Conservation (phyloP, 1,140 invertebrate species). For the Lucilia cuprina region DNA sequence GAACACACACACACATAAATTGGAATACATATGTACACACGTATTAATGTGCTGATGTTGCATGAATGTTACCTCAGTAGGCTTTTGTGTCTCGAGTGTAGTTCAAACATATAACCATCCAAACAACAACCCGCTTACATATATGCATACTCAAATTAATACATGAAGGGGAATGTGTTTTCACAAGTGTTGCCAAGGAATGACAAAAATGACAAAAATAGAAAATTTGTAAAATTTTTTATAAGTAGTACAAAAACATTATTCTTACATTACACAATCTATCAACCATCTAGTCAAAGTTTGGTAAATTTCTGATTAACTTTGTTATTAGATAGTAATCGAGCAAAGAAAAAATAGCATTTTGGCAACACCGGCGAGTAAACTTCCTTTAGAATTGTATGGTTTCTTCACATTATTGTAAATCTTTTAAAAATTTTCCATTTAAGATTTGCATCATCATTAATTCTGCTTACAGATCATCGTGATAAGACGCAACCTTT, state of each 20-base stretch:
- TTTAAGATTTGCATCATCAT: constrained; percentile 33
- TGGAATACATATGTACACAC: neutral
- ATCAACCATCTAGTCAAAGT: too few species aligned
- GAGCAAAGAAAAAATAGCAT: too few species aligned
- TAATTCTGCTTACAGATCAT: constrained; percentile 30
- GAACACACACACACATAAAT: too few species aligned
- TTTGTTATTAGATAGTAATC: too few species aligned
- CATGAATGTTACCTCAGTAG: neutral
- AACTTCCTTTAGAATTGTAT: neutral
- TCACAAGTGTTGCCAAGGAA: too few species aligned
- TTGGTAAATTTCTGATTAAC: too few species aligned
- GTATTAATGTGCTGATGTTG: neutral
- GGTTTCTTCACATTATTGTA: neutral
- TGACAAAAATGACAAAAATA: too few species aligned
- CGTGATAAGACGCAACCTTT: constrained; percentile 12
- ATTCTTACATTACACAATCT: too few species aligned
- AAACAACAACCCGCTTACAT: neutral
- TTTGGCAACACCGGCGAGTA: too few species aligned
- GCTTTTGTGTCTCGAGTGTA: neutral
- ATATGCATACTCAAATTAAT: neutral
- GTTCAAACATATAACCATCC: neutral
- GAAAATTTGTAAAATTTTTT: too few species aligned
- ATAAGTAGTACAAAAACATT: too few species aligned
- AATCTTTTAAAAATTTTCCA: constrained; percentile 21
- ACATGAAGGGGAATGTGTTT: neutral